These are phyloP conservation scores for Geotrypetes seraphini DNA, from an alignment of 2,797 vertebrate species.

Conservation along the genomic window DNA sequence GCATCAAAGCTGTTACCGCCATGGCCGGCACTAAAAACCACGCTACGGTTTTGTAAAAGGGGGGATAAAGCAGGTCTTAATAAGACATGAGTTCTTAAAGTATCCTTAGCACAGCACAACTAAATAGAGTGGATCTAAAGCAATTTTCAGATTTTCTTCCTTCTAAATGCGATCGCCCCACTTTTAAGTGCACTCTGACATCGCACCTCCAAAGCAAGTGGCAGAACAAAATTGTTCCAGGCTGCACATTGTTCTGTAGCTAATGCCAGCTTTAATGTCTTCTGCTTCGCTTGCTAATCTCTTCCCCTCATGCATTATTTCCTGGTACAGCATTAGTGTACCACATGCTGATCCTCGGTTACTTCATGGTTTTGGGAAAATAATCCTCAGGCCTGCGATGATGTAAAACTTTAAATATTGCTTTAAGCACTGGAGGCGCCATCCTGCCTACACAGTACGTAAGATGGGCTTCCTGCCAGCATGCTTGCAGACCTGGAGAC, in stretches of 20 bases:
- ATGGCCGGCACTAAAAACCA: too few relatives aligned
- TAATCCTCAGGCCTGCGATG: constrained; percentile 45
- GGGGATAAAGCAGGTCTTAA: neutral
- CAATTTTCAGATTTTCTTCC: neutral
- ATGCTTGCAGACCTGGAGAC: constrained; percentile 45
- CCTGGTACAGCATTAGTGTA: constrained; percentile 41
- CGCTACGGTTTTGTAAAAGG: too few relatives aligned
- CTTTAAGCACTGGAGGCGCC: constrained; percentile 58
- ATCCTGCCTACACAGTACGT: constrained; percentile 48
- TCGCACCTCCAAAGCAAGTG: neutral
- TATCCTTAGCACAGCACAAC: neutral
- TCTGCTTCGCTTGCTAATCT: constrained; percentile 23
- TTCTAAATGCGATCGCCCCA: neutral
- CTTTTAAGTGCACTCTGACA: neutral
- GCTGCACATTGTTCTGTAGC: constrained; percentile 14
- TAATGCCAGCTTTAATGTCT: constrained; percentile 25
- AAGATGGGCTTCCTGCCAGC: constrained; percentile 52
- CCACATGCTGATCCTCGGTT: constrained; percentile 38
- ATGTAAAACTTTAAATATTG: constrained; percentile 59
- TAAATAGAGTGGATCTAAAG: neutral
- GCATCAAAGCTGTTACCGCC: too few relatives aligned
- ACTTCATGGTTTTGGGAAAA: constrained; percentile 48
- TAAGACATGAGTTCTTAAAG: constrained; percentile 1
- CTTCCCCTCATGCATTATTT: constrained; percentile 39
- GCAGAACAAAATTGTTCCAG: neutral